phyloP scores from a whole-genome alignment of 2,888 invertebrate species.

The Thecophora atra region DNA sequence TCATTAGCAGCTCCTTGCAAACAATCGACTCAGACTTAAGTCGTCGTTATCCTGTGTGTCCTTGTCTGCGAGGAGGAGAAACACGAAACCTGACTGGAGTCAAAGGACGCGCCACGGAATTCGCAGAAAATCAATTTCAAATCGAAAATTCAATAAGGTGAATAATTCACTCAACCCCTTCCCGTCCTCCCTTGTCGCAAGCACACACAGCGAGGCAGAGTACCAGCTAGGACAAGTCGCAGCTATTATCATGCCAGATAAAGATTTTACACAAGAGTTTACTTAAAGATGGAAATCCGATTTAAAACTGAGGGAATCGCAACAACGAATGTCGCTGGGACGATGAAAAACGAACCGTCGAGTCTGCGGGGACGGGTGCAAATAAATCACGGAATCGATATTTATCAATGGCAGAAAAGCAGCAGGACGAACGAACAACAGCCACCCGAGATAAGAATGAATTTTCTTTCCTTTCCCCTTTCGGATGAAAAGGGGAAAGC shows the following conservation, averaged over 20 bases:
- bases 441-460: slow-evolving; percentile 14
- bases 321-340: slow-evolving; percentile 45
- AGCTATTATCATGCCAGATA: slow-evolving; percentile 50
- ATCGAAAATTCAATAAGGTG: slow-evolving; percentile 56
- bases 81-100: not conserved
- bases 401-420: slow-evolving; percentile 32
- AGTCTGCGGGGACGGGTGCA: not conserved
- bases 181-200: not conserved
- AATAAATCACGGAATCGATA: slow-evolving; percentile 34
- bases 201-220: slow-evolving; percentile 12
- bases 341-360: slow-evolving; percentile 4
- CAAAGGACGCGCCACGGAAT: slow-evolving; percentile 13
- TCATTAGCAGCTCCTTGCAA: slow-evolving; percentile 30
- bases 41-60: not conserved
- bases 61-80: not conserved
- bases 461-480: too few species aligned
- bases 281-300: slow-evolving; percentile 59
- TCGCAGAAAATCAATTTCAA: slow-evolving; percentile 51
- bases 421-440: slow-evolving; percentile 13
- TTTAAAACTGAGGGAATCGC: slow-evolving; percentile 61
- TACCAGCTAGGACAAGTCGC: slow-evolving; percentile 16
- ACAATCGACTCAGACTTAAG: not conserved
- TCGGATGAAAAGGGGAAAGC: not conserved
- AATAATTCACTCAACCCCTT: slow-evolving; percentile 41
- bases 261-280: slow-evolving; percentile 60